phyloP scores from a whole-genome alignment of 2,113 vertebrate species.

The Murina feae region DNA sequence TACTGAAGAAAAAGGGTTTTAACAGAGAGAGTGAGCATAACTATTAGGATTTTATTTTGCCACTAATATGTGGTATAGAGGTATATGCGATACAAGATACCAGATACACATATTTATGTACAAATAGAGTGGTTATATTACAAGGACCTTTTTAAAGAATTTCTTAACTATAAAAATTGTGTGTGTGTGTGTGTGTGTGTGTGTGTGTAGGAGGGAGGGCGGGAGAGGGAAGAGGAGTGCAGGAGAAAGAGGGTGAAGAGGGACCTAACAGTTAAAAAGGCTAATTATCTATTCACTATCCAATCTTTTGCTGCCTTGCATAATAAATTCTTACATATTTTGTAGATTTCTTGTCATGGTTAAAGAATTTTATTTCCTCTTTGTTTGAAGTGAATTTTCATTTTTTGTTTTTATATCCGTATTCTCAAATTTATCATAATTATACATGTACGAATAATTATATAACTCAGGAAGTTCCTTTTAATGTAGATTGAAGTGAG shows the following conservation, averaged over 20 bases:
- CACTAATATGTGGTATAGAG: not conserved
- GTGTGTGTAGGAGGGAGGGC: not conserved
- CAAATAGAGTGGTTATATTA: not conserved
- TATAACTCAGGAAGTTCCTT: not conserved
- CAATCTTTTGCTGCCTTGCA: not conserved
- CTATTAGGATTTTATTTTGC: not conserved
- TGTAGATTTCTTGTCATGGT: not conserved
- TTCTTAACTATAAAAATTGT: not conserved
- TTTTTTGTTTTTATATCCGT: not conserved
- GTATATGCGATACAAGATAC: not conserved
- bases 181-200: not conserved
- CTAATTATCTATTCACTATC: not conserved
- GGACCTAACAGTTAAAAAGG: not conserved
- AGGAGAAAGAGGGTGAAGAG: not conserved
- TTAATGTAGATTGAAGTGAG: not conserved
- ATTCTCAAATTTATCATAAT: not conserved
- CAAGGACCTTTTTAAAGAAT: not conserved
- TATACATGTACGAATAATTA: not conserved
- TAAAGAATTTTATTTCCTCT: slow-evolving; percentile 10
- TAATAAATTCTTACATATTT: slow-evolving; percentile 13
- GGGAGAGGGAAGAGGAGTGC: too few relatives aligned
- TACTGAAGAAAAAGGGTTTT: not conserved
- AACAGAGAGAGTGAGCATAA: not conserved
- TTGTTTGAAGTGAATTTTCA: not conserved
- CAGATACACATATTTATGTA: not conserved